Conservation (phyloP, 2,797 vertebrate species). For the Labeo calbasu region DNA sequence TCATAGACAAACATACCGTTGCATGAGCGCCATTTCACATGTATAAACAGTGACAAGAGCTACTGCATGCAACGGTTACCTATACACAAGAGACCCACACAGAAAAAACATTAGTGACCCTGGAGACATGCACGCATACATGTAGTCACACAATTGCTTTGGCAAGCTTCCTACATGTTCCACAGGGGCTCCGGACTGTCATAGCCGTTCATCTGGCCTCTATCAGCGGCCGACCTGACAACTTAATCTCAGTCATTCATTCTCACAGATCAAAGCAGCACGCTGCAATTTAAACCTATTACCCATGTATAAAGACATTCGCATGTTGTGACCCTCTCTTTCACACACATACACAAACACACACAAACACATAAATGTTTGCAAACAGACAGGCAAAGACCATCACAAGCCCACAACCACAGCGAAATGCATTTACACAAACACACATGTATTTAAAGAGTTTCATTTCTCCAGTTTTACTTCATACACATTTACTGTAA, state of each 20-base stretch:
- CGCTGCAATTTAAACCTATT: conserved; percentile 59
- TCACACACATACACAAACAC: conserved; percentile 35
- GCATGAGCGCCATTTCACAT: conserved; percentile 6
- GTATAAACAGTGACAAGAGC: conserved; percentile 38
- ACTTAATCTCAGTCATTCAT: conserved; percentile 74
- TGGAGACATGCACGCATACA: conserved; percentile 54
- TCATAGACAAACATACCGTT: conserved; percentile 25
- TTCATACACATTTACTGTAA: background rate
- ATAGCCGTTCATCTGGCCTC: conserved; percentile 74
- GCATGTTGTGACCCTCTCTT: conserved; percentile 24
- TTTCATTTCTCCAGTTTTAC: background rate
- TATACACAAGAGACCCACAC: conserved; percentile 11
- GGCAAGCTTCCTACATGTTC: conserved; percentile 56
- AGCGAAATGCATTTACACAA: conserved; percentile 8
- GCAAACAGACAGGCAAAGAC: conserved; percentile 2
- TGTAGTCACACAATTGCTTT: conserved; percentile 59
- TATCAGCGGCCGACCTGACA: conserved; percentile 70
- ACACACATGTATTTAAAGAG: conserved; percentile 22
- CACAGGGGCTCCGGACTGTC: conserved; percentile 65
- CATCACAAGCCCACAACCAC: background rate
- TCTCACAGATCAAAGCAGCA: conserved; percentile 71
- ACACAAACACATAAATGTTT: conserved; percentile 31
- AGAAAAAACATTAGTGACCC: conserved; percentile 7
- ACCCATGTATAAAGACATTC: conserved; percentile 44
- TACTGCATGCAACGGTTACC: conserved; percentile 19